phyloP scores from a whole-genome alignment of 2,888 invertebrate species.

The Saturnia pavonia region DNA sequence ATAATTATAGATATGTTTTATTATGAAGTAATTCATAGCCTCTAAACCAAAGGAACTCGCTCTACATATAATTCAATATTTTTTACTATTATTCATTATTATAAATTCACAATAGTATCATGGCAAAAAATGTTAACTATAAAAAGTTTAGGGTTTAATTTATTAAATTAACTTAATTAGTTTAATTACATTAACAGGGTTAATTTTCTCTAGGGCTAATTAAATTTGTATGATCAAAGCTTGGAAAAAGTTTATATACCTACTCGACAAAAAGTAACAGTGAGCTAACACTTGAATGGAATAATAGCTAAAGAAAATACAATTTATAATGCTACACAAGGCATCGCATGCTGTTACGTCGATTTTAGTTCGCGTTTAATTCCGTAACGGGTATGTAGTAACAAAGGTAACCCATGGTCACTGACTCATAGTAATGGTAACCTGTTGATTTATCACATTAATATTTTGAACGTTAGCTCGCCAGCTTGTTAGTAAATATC shows the following conservation, averaged over 20 bases:
- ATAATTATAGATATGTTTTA: too few species aligned
- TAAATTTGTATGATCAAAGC: background rate
- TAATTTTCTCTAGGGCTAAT: too few species aligned
- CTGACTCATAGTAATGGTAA: conserved; percentile 39
- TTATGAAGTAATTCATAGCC: background rate
- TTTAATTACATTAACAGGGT: too few species aligned
- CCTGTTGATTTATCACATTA: conserved; percentile 48
- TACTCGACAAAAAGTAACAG: background rate
- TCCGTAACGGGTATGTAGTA: conserved; percentile 41
- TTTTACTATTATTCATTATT: too few species aligned
- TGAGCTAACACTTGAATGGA: background rate
- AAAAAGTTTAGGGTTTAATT: too few species aligned
- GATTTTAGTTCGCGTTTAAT: conserved; percentile 19
- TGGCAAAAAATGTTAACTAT: too few species aligned
- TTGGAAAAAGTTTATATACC: background rate
- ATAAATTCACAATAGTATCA: too few species aligned
- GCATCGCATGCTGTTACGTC: background rate
- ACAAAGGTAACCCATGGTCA: conserved; percentile 33
- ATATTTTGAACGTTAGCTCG: conserved; percentile 21
- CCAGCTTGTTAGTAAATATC: conserved; percentile 45
- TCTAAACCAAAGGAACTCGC: background rate
- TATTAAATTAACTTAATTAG: too few species aligned
- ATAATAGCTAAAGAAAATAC: background rate
- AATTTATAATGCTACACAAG: background rate
- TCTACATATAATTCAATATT: background rate